phyloP scores from a whole-genome alignment of 23 tunicate species.

The Trididemnum nubilum region DNA sequence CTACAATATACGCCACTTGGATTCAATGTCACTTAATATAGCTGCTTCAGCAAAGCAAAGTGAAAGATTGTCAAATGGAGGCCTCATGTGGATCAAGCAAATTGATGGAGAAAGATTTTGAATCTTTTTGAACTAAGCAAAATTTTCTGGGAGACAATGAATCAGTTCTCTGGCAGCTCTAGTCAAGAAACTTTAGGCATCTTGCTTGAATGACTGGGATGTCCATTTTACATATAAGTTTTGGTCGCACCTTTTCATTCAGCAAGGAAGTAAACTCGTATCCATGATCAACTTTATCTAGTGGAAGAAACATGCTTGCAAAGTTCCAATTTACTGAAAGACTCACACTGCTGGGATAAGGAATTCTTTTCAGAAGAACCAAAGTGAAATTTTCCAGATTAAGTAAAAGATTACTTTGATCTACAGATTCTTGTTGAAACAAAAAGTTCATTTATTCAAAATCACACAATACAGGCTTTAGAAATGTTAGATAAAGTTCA shows the following conservation, averaged over 20 bases:
- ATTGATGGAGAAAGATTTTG: neutral
- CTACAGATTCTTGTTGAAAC: neutral
- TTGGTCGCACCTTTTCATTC: neutral
- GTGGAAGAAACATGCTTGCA: neutral
- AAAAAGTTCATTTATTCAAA: neutral
- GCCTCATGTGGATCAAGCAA: neutral
- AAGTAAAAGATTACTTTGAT: neutral
- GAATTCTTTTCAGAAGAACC: neutral
- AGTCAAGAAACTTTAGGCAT: neutral
- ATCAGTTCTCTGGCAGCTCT: neutral
- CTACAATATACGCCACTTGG: neutral
- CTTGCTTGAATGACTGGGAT: neutral
- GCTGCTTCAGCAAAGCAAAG: neutral
- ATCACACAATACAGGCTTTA: slow-evolving; percentile 7
- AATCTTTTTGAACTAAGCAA: neutral
- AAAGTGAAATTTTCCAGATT: neutral
- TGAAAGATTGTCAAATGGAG: neutral
- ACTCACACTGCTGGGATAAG: neutral
- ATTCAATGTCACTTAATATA: neutral
- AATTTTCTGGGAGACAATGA: neutral
- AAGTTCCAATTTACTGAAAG: neutral
- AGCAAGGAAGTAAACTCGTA: neutral
- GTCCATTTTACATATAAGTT: neutral
- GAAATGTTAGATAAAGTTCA: neutral
- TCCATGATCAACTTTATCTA: neutral